Percentiles rank a stretch among this genome's conserved stretches.
These are phyloP conservation scores for Trichacis sp. DNA, from an alignment of 2,888 invertebrate genomes.

Conservation along the genomic window DNA sequence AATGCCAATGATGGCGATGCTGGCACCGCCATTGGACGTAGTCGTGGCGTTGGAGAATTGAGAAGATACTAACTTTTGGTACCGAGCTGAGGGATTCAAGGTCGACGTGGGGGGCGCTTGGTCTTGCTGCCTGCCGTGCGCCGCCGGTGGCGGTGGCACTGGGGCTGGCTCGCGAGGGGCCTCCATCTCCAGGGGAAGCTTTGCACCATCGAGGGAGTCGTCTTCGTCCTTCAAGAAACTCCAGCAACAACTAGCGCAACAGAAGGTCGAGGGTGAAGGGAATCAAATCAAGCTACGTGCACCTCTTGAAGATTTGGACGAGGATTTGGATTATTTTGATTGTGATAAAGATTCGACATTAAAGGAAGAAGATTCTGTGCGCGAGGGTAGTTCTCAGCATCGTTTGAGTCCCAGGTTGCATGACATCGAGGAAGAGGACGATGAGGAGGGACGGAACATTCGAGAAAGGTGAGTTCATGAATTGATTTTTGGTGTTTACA, in stretches of 20 bases:
- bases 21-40: no score
- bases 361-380: slow-evolving; percentile 51
- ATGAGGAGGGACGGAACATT: slow-evolving; percentile 71
- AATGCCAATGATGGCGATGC: no score
- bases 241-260: slow-evolving; percentile 49
- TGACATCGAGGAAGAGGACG: slow-evolving; percentile 87
- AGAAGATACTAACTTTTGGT: background rate
- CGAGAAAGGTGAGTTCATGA: slow-evolving; percentile 69
- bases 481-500: no score
- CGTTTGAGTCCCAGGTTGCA: slow-evolving; percentile 81
- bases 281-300: slow-evolving; percentile 44
- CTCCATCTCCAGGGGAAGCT: slow-evolving; percentile 72
- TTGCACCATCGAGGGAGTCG: slow-evolving; percentile 72
- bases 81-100: slow-evolving; percentile 48
- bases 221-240: slow-evolving; percentile 61
- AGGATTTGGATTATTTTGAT: slow-evolving; percentile 55
- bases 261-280: slow-evolving; percentile 28
- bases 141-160: slow-evolving; percentile 70
- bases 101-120: slow-evolving; percentile 70
- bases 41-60: background rate
- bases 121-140: slow-evolving; percentile 70
- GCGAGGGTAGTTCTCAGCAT: slow-evolving; percentile 71
- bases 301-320: slow-evolving; percentile 58
- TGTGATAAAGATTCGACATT: slow-evolving; percentile 44
- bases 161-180: slow-evolving; percentile 58